Percentiles rank a stretch among this genome's conserved stretches.
Evolutionary conservation across 2,888 invertebrate species (phyloP).

Genomic region (Phyllotreta striolata): DNA sequence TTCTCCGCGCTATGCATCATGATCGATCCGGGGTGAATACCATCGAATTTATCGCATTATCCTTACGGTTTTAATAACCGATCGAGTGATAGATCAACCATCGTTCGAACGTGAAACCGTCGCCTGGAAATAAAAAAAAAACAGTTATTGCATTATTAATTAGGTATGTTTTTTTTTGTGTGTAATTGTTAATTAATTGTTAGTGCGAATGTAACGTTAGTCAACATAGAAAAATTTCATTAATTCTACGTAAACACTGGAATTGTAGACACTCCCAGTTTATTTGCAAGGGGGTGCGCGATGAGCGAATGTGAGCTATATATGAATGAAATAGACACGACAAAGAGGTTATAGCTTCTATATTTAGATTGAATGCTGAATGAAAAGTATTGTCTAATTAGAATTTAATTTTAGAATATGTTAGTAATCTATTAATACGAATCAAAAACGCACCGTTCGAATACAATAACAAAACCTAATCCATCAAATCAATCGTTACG

Average conservation of each 20-base stretch:
- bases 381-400: too few species aligned
- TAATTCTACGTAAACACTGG: slow-evolving; percentile 14
- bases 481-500: not conserved
- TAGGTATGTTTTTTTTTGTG: slow-evolving; percentile 26
- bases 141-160: slow-evolving; percentile 12
- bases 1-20: slow-evolving; percentile 46
- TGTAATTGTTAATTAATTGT: slow-evolving; percentile 25
- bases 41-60: slow-evolving; percentile 14
- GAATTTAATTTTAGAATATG: too few species aligned
- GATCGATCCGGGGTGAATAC: slow-evolving; percentile 24
- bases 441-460: not conserved
- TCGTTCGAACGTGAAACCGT: too few species aligned
- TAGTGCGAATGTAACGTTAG: slow-evolving; percentile 17
- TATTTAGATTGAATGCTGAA: not conserved
- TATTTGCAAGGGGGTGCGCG: not conserved
- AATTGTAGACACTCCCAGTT: slow-evolving; percentile 2
- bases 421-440: not conserved
- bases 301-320: not conserved
- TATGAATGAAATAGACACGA: not conserved
- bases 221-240: slow-evolving; percentile 4
- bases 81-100: too few species aligned
- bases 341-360: not conserved
- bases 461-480: not conserved
- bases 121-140: too few species aligned
- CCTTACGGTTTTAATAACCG: not conserved